Conservation (phyloP, 1,140 invertebrate genomes). For the Saccostrea echinata region DNA sequence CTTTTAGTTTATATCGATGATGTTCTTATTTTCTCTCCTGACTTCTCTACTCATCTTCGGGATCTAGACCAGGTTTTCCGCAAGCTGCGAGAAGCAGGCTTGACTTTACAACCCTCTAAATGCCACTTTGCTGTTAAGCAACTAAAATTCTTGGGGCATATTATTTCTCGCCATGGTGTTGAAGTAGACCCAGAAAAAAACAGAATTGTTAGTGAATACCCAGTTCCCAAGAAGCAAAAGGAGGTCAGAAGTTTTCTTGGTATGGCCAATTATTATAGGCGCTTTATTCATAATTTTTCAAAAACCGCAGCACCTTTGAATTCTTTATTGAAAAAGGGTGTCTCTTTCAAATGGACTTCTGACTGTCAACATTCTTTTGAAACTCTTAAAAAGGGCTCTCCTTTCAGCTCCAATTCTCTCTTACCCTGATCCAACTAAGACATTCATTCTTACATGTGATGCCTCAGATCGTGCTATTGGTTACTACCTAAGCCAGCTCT, state of each 20-base stretch:
- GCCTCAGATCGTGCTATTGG: neutral
- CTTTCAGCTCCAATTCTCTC: slow-evolving; percentile 57
- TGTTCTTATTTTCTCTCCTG: too few relatives aligned
- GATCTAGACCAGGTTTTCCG: slow-evolving; percentile 40
- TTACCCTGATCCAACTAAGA: slow-evolving; percentile 46
- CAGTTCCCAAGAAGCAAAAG: slow-evolving; percentile 69
- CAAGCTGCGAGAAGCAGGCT: too few relatives aligned
- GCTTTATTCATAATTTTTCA: slow-evolving; percentile 73
- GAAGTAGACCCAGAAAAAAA: slow-evolving; percentile 49
- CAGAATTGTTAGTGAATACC: slow-evolving; percentile 51
- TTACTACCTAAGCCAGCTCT: neutral
- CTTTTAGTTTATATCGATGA: too few relatives aligned
- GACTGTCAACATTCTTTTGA: too few relatives aligned
- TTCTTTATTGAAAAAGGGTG: slow-evolving; percentile 61
- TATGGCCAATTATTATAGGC: too few relatives aligned
- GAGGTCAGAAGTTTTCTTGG: slow-evolving; percentile 80
- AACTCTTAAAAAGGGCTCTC: slow-evolving; percentile 52
- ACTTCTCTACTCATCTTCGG: slow-evolving; percentile 49
- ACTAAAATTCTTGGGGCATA: slow-evolving; percentile 46
- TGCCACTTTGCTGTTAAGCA: slow-evolving; percentile 44
- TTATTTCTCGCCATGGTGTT: too few relatives aligned
- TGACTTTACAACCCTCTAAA: too few relatives aligned
- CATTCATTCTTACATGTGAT: neutral
- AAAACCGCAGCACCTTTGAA: slow-evolving; percentile 73
- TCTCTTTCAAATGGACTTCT: too few relatives aligned